phyloP scores from a whole-genome alignment of 2,113 vertebrate genomes.

The Ornithorhynchus anatinus region DNA sequence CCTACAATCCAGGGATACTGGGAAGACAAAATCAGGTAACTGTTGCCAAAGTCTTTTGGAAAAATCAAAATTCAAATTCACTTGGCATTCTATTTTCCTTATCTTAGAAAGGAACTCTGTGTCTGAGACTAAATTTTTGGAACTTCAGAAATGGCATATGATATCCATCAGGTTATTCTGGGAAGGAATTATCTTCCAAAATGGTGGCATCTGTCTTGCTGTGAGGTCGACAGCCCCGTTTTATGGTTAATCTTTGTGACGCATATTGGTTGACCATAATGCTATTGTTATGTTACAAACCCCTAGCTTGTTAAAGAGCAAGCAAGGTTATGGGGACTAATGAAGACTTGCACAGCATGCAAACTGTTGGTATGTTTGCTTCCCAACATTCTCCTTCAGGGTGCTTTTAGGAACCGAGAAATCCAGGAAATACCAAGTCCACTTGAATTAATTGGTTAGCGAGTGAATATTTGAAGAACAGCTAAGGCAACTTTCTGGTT shows the following conservation, averaged over 20 bases:
- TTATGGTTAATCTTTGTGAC: neutral
- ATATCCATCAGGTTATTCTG: neutral
- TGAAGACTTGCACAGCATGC: slow-evolving; percentile 20
- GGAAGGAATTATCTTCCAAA: neutral
- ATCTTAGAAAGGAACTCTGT: neutral
- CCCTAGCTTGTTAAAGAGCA: slow-evolving; percentile 29
- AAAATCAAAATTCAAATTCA: too few relatives aligned
- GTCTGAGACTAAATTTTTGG: neutral
- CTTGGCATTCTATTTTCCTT: too few relatives aligned
- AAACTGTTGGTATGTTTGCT: slow-evolving; percentile 39
- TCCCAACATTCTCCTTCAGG: too few relatives aligned
- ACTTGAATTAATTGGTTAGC: slow-evolving; percentile 35
- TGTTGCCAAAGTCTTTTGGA: too few relatives aligned
- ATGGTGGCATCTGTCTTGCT: neutral
- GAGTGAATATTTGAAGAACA: slow-evolving; percentile 38
- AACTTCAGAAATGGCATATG: neutral
- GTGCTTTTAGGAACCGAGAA: slow-evolving; percentile 13
- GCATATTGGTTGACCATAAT: neutral
- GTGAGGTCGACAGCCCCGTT: neutral
- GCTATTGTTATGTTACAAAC: neutral
- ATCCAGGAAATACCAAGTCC: slow-evolving; percentile 26
- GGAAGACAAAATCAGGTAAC: too few relatives aligned
- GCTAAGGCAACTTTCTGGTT: slow-evolving; percentile 17
- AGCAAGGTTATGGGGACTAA: slow-evolving; percentile 11
- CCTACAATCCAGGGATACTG: too few relatives aligned